A percentile compares a stretch with the other conserved stretches of the same genome.
These are phyloP conservation scores for Nemoura dubitans DNA, from an alignment of 2,888 invertebrate species.

Conservation along the genomic window DNA sequence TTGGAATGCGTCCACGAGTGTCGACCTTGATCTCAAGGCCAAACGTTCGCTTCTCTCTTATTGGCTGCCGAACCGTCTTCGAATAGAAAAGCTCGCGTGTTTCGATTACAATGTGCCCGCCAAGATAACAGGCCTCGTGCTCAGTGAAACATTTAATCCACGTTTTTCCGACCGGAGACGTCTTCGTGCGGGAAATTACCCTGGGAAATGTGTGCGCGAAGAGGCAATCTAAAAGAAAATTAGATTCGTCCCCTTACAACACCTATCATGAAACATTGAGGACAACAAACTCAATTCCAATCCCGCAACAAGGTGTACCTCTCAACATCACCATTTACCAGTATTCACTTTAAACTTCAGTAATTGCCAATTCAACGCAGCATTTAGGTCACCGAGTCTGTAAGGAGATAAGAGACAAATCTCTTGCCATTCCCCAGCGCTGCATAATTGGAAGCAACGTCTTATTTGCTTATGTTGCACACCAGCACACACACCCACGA, in stretches of 20 bases:
- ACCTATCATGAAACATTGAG: neutral
- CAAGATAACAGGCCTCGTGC: too few relatives aligned
- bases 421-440: neutral
- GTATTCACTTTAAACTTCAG: neutral
- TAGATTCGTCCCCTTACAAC: neutral
- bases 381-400: neutral
- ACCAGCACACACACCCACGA: neutral
- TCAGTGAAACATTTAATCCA: neutral
- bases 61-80: too few relatives aligned
- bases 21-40: too few relatives aligned
- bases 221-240: conserved; percentile 12
- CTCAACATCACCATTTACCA: neutral
- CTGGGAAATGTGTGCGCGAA: neutral
- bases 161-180: neutral
- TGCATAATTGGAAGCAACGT: neutral
- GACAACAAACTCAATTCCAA: neutral
- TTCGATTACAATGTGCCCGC: too few relatives aligned
- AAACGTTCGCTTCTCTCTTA: too few relatives aligned
- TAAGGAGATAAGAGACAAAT: neutral
- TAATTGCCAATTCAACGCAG: neutral
- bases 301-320: neutral
- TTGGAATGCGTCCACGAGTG: too few relatives aligned
- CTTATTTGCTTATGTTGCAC: neutral
- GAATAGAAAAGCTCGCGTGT: too few relatives aligned
- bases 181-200: neutral